Base-by-base conservation (phyloP, 1,140 invertebrate genomes). In the Ostrea edulis region DNA sequence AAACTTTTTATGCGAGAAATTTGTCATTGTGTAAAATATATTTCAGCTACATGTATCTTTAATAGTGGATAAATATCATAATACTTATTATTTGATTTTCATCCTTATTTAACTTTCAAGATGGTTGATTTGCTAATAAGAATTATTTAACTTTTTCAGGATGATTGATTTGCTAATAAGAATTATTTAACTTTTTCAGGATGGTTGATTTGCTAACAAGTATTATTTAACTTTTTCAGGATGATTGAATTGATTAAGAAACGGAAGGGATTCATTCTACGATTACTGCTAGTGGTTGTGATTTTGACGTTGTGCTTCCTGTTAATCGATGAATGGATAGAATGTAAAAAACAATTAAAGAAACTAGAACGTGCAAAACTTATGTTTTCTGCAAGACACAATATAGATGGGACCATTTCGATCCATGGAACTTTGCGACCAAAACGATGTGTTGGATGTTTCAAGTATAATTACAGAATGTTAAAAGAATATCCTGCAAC, bases 401-500 rank as follows among this genome's bases (percentile, higher is more conserved):
- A 71, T 25, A 9, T 14, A 11, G 29, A 71, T 29, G 68, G 68
- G 12, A 71, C 68, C 68, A 29, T 71, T 29, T 14, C 29, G 22
- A 12, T 71, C 12, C 12, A 29, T 29, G 82, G 20, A 17, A 0
- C 8, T 8, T n/a, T n/a, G 53, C 29, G 85, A 65, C 35, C 65
- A 68, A 53, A 54, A 8, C 44, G 17, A 4, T 86, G 85, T 35
- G 29, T 77, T 44, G 52, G 20, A 17, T 86, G 85, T 53, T 86
- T 86, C 53, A 54, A 44, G 22, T 68, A 51, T 71, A n/a, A 77
- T 8, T 86, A 71, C 68, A 71, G 44, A 65, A 68, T 68, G n/a
- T 25, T 86, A 17, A 71, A 68, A 71, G 65, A 86, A 51, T 8
- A 85, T 68, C 55, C 55, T 51, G 12, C 25, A 17, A 85, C 58